Percentiles rank a stretch among this genome's conserved stretches.
These are phyloP conservation scores for Mobula birostris DNA, from an alignment of 2,113 vertebrate genomes.

Conservation along the genomic window DNA sequence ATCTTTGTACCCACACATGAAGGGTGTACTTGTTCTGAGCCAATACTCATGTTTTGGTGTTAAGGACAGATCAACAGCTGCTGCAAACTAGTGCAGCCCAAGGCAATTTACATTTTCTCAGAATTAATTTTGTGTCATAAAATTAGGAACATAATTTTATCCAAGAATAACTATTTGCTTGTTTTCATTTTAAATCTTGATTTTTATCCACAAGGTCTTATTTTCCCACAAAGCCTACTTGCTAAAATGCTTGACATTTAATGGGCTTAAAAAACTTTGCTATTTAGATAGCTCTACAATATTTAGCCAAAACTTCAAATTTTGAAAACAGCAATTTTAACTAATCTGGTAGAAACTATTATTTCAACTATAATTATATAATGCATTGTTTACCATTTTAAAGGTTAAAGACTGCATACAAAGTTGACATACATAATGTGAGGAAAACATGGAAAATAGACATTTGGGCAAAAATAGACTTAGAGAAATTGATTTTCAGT, in stretches of 20 bases:
- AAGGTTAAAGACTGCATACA: neutral
- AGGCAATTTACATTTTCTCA: constrained; percentile 4
- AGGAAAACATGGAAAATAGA: too few species aligned
- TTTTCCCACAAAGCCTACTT: neutral
- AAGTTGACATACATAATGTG: neutral
- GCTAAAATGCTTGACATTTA: neutral
- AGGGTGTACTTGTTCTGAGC: neutral
- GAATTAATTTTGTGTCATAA: neutral
- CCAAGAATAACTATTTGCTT: too few species aligned
- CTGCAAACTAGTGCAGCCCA: neutral
- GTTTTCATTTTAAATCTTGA: neutral
- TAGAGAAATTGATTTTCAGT: too few species aligned
- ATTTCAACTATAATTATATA: too few species aligned
- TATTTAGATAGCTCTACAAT: neutral
- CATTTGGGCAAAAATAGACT: too few species aligned
- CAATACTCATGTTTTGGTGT: neutral
- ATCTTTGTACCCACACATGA: neutral
- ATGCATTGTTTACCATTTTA: neutral
- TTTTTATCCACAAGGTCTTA: neutral
- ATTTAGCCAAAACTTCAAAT: too few species aligned
- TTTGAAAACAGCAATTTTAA: too few species aligned
- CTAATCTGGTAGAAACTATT: too few species aligned
- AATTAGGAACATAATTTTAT: neutral
- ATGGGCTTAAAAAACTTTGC: neutral
- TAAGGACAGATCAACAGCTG: neutral